These are phyloP conservation scores for Unio pictorum DNA, from an alignment of 2,888 invertebrate species.

Conservation along the genomic window DNA sequence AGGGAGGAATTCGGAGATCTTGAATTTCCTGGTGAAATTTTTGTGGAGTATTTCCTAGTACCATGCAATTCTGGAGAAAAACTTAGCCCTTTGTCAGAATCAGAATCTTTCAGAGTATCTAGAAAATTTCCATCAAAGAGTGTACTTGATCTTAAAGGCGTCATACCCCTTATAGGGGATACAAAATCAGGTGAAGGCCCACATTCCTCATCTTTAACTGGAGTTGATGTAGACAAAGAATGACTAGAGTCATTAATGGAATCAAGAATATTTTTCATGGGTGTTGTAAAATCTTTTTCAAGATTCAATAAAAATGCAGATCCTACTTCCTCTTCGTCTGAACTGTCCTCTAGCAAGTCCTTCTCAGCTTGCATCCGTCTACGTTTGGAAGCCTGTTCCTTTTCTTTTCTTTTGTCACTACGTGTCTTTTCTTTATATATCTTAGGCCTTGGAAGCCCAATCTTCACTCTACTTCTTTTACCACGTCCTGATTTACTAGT, in stretches of 20 bases:
- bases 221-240: constrained; percentile 48
- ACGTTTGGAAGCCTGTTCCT: constrained; percentile 24
- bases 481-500: constrained; percentile 7
- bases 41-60: constrained; percentile 10
- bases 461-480: constrained; percentile 25
- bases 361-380: constrained; percentile 38
- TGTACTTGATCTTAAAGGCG: constrained; percentile 33
- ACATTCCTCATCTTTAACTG: constrained; percentile 25
- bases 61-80: constrained; percentile 26
- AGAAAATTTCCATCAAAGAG: constrained; percentile 49
- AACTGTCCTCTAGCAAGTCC: constrained; percentile 40
- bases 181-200: constrained; percentile 28
- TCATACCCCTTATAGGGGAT: constrained; percentile 47
- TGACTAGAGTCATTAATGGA: constrained; percentile 18
- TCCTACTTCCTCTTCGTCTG: constrained; percentile 43
- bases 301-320: constrained; percentile 33
- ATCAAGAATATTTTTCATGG: constrained; percentile 21
- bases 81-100: constrained; percentile 21
- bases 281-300: constrained; percentile 40
- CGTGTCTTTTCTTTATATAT: constrained; percentile 35
- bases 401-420: constrained; percentile 12
- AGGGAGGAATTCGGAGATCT: constrained; percentile 21
- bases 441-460: constrained; percentile 49
- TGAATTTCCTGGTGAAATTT: constrained; percentile 7
- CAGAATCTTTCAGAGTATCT: constrained; percentile 38